A percentile compares a stretch with the other conserved stretches of the same genome.
These are phyloP conservation scores for Lasioglossum marginatum DNA, from an alignment of 2,888 invertebrate genomes.

Conservation along the genomic window DNA sequence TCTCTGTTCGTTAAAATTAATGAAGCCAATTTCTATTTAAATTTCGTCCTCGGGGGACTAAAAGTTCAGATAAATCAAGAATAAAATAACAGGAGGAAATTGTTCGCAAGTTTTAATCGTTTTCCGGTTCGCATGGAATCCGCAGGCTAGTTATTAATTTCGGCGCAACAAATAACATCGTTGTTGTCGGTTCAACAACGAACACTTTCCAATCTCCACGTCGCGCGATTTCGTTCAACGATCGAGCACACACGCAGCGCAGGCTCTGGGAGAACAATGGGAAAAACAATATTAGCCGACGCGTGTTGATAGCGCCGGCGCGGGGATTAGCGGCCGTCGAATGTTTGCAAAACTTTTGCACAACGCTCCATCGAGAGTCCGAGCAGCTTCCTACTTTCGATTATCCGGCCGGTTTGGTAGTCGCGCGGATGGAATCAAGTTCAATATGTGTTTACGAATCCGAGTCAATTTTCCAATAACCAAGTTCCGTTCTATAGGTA, in stretches of 20 bases:
- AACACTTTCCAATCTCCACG: background rate
- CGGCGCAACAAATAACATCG: background rate
- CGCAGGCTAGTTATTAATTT: background rate
- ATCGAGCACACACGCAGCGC: background rate
- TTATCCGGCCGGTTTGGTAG: background rate
- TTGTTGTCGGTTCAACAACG: background rate
- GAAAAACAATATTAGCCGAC: background rate
- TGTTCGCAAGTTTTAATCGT: background rate
- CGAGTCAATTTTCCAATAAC: slow-evolving; percentile 1
- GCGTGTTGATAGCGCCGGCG: background rate
- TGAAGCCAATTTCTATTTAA: too few species aligned
- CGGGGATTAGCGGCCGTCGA: background rate
- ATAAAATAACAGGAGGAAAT: background rate
- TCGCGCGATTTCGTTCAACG: background rate
- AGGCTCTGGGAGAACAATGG: background rate
- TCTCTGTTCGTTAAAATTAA: too few species aligned
- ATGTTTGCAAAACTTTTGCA: background rate
- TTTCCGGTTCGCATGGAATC: background rate
- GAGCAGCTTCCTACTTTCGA: background rate
- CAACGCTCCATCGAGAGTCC: background rate
- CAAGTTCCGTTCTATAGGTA: background rate
- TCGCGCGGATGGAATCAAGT: background rate
- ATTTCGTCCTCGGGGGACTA: too few species aligned
- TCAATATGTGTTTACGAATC: slow-evolving; percentile 1
- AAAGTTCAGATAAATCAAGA: background rate